Base-by-base conservation (phyloP, 2,888 invertebrate species). In the Listrodromus nycthemerus region DNA sequence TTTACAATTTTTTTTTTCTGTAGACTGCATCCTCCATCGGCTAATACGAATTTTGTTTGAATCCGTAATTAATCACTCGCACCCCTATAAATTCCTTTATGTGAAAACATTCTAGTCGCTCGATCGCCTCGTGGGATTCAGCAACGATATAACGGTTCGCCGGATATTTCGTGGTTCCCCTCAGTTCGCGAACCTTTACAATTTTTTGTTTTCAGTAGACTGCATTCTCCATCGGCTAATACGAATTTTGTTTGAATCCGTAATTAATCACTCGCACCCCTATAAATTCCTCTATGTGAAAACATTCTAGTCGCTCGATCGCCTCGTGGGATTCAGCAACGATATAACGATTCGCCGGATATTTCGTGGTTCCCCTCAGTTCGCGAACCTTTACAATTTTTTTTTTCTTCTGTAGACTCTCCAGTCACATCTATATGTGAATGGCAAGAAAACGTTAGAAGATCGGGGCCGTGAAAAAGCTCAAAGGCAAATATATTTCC, bases 391-490 rank as follows among this genome's bases (percentile, higher is more conserved):
- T 45, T n/a, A 61, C n/a, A 10, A 37, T 37, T 37, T 37, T 37
- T 37, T 37, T 45, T 33, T 45, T 50, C 2, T 16, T 41, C 16
- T 41, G 2, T 27, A 37, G 10, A 37, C 37, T 37, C 37, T 37
- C 37, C 8, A 1, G 37, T 37, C 37, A 37, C 16, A 30, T n/a
- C 0, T 30, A n/a, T 27, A 30, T 16, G 21, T n/a, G 52, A 27
- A 71, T 33, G 19, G 21, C 24, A 27, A 61, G 50, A 58, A 16
- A 61, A 37, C 37, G 30, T 21, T 84, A 77, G 30, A 89, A 87
- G 89, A 88, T 89, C 89, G 89, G 87, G 87, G 89, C 77, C 87
- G 85, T 76, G 58, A 66, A 75, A 81, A 85, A 87, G 86, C 84
- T 83, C 41, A 84, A 84, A 86, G 70, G 81, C 87, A 88, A 88